Evolutionary conservation across 2,113 vertebrate genomes (phyloP).

Genomic region (Serinus canaria): DNA sequence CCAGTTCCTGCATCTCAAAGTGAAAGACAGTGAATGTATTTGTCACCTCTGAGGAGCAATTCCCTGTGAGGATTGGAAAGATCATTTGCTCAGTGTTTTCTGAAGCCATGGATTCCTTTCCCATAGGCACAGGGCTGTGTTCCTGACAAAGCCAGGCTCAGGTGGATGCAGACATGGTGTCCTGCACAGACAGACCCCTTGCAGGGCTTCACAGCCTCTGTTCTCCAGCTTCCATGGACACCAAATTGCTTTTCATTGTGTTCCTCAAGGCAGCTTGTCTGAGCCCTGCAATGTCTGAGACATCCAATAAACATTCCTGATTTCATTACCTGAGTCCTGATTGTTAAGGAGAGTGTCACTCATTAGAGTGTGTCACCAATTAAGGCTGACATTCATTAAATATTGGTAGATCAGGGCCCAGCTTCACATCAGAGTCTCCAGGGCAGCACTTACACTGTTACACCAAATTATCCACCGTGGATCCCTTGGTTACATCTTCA

Average conservation of each 20-base stretch:
- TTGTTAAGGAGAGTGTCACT: not conserved
- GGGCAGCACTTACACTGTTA: not conserved
- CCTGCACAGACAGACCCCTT: not conserved
- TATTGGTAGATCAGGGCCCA: not conserved
- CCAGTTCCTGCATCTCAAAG: not conserved
- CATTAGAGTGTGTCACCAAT: constrained; percentile 23
- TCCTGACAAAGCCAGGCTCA: not conserved
- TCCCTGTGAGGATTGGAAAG: not conserved
- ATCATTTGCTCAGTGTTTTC: not conserved
- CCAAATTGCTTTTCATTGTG: not conserved
- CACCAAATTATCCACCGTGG: not conserved
- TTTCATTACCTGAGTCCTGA: not conserved
- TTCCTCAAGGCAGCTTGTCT: not conserved
- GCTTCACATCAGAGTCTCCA: not conserved
- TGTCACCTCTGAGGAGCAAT: not conserved
- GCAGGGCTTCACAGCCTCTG: not conserved
- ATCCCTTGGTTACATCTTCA: constrained; percentile 26
- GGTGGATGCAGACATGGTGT: not conserved
- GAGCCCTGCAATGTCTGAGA: not conserved
- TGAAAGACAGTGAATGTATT: not conserved
- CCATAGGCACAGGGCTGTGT: not conserved
- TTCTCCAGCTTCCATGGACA: not conserved
- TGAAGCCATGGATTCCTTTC: not conserved
- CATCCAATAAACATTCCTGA: not conserved
- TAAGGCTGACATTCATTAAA: constrained; percentile 38